These are phyloP conservation scores for Linnaemya tessellans DNA, from an alignment of 2,888 invertebrate genomes.

Conservation along the genomic window DNA sequence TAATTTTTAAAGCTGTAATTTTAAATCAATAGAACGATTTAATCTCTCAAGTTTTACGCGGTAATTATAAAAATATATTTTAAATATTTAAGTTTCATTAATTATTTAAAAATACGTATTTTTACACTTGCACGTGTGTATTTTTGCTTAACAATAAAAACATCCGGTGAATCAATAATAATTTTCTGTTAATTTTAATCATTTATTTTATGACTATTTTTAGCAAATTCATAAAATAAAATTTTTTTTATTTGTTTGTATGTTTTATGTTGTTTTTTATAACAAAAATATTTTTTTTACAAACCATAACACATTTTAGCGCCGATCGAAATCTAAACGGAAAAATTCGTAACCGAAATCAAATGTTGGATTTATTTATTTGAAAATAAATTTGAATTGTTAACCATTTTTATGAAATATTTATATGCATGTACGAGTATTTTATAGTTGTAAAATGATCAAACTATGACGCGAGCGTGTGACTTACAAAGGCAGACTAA, in stretches of 20 bases:
- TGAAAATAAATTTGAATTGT: neutral
- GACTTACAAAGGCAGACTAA: slow-evolving; percentile 37
- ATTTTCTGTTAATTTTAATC: slow-evolving; percentile 6
- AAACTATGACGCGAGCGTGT: slow-evolving; percentile 23
- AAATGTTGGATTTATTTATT: slow-evolving; percentile 4
- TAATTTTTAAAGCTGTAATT: neutral
- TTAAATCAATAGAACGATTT: slow-evolving; percentile 30
- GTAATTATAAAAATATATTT: neutral
- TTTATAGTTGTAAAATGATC: slow-evolving; percentile 15
- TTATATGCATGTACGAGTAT: neutral
- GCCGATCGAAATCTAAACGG: slow-evolving; percentile 18
- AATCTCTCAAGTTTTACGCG: slow-evolving; percentile 29
- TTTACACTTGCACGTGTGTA: neutral
- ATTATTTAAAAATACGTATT: slow-evolving; percentile 26
- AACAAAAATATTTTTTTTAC: slow-evolving; percentile 31
- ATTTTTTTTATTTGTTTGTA: slow-evolving; percentile 2
- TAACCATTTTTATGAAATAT: slow-evolving; percentile 35
- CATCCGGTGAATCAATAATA: slow-evolving; percentile 32
- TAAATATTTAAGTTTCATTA: neutral
- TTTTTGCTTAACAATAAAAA: slow-evolving; percentile 40
- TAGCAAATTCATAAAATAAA: slow-evolving; percentile 7
- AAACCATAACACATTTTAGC: slow-evolving; percentile 63
- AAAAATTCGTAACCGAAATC: slow-evolving; percentile 24
- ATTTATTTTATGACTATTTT: slow-evolving; percentile 36
- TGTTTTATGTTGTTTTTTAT: neutral